Evolutionary conservation across 2,113 vertebrate genomes (phyloP).

Genomic region (Marmota monax): DNA sequence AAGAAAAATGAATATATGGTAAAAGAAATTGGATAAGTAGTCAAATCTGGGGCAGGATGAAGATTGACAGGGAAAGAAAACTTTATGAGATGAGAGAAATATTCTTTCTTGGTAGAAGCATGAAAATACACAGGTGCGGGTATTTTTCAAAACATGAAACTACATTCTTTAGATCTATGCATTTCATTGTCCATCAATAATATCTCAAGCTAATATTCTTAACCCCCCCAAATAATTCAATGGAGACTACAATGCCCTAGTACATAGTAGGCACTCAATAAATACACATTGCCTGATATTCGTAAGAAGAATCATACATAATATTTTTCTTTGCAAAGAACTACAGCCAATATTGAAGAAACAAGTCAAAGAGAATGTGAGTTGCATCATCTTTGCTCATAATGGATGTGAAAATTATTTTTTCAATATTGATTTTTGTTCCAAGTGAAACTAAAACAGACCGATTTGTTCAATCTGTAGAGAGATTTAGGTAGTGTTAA

Average conservation of each 20-base stretch:
- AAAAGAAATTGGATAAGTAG: neutral
- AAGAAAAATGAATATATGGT: neutral
- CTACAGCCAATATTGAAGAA: slow-evolving; percentile 45
- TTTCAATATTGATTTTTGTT: slow-evolving; percentile 74
- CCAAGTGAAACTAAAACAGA: slow-evolving; percentile 69
- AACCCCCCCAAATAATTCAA: neutral
- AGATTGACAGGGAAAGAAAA: neutral
- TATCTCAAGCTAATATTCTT: neutral
- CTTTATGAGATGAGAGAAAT: neutral
- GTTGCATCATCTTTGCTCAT: slow-evolving; percentile 54
- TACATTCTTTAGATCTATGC: neutral
- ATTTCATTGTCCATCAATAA: neutral
- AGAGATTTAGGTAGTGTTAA: slow-evolving; percentile 43
- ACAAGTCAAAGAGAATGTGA: slow-evolving; percentile 66
- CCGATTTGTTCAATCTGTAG: slow-evolving; percentile 39
- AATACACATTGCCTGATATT: neutral
- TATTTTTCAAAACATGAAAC: neutral
- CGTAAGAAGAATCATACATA: neutral
- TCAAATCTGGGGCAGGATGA: neutral
- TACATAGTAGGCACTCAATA: neutral
- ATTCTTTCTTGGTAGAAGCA: neutral
- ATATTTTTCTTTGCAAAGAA: slow-evolving; percentile 53
- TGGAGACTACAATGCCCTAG: neutral
- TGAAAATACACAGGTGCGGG: neutral
- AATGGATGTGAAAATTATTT: slow-evolving; percentile 74